These are phyloP conservation scores for Aspiorhynchus laticeps DNA, from an alignment of 2,113 vertebrate genomes.

Conservation along the genomic window DNA sequence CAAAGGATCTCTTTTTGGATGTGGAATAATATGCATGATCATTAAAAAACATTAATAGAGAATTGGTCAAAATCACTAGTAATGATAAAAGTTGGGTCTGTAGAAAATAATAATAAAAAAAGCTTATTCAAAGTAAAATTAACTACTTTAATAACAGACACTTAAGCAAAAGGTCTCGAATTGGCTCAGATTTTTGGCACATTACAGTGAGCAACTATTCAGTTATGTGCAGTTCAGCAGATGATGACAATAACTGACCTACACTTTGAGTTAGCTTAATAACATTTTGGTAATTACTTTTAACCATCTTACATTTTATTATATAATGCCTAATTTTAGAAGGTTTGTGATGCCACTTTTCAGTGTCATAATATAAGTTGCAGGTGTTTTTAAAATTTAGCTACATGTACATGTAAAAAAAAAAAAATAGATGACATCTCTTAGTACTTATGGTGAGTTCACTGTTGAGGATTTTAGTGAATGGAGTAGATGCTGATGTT, in stretches of 20 bases:
- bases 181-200: constrained; percentile 40
- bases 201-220: constrained; percentile 26
- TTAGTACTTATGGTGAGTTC: background rate
- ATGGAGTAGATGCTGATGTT: background rate
- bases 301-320: background rate
- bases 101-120: background rate
- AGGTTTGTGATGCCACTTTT: background rate
- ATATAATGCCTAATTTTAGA: background rate
- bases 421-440: background rate
- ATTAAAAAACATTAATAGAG: background rate
- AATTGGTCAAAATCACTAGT: background rate
- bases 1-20: background rate
- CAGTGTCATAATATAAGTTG: background rate
- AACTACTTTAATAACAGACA: background rate
- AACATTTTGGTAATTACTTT: background rate
- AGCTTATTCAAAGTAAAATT: background rate
- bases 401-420: background rate
- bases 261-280: background rate
- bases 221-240: background rate
- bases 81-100: background rate
- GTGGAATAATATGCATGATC: background rate
- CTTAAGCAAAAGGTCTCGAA: background rate
- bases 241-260: background rate
- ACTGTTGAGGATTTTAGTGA: background rate
- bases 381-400: background rate